A percentile compares a stretch with the other conserved stretches of the same genome.
phyloP scores from a whole-genome alignment of 2,113 vertebrate species.

The Motacilla alba region DNA sequence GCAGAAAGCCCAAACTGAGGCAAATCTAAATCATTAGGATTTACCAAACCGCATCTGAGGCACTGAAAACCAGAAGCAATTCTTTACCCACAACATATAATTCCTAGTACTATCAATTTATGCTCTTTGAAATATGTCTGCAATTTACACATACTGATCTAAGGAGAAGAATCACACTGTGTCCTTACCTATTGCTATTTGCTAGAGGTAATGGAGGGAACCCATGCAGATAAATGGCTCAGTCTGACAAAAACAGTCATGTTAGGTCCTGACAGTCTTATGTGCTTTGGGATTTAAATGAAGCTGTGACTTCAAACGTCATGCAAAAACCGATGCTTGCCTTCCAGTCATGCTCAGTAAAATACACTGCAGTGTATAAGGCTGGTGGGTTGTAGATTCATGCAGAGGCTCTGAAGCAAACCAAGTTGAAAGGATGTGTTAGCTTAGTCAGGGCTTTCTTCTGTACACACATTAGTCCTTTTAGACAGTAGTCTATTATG shows the following conservation, averaged over 20 bases:
- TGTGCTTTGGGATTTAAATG: slow-evolving; percentile 3
- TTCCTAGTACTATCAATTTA: not conserved
- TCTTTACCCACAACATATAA: not conserved
- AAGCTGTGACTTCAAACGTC: not conserved
- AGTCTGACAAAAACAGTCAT: not conserved
- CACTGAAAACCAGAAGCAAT: not conserved
- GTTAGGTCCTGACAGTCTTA: not conserved
- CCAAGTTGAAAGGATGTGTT: not conserved
- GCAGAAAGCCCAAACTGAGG: not conserved
- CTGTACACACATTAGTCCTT: not conserved
- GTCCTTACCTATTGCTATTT: not conserved
- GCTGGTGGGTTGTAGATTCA: not conserved
- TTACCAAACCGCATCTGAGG: not conserved
- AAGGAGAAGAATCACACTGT: not conserved
- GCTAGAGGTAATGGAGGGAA: slow-evolving; percentile 4
- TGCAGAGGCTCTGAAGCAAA: not conserved
- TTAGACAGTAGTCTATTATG: not conserved
- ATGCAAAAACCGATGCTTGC: not conserved
- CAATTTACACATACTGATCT: not conserved
- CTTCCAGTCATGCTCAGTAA: not conserved
- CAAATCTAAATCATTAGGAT: not conserved
- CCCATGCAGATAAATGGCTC: not conserved
- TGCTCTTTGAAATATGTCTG: not conserved
- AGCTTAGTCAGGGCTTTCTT: not conserved
- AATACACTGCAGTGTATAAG: not conserved